Percentiles rank a stretch among this genome's conserved stretches.
phyloP scores from a whole-genome alignment of 2,797 vertebrate genomes.

The Dendrocincla fuliginosa region DNA sequence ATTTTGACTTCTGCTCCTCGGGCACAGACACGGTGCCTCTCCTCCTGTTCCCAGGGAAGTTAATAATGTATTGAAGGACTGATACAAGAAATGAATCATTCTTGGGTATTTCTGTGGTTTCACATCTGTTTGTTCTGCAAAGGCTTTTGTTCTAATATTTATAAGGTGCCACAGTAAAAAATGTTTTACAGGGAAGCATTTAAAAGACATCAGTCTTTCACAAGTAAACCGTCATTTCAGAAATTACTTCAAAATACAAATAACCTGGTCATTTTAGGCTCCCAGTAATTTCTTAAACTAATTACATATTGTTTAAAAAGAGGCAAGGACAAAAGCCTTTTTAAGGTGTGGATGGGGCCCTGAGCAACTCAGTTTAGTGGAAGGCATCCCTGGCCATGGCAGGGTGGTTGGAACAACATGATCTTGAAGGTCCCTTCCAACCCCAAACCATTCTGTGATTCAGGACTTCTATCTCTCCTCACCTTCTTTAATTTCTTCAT shows the following conservation, averaged over 20 bases:
- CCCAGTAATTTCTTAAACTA: not conserved
- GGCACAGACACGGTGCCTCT: not conserved
- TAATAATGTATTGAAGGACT: constrained; percentile 32
- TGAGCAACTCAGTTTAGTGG: not conserved
- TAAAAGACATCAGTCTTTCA: not conserved
- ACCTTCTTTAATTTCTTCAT: too few relatives aligned
- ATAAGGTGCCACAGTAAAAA: not conserved
- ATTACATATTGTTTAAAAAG: not conserved
- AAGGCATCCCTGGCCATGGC: not conserved
- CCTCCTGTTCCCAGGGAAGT: not conserved
- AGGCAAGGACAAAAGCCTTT: not conserved
- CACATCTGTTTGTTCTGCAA: constrained; percentile 45
- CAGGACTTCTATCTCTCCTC: not conserved
- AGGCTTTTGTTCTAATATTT: constrained; percentile 55
- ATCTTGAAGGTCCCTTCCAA: not conserved
- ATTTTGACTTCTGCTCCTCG: not conserved
- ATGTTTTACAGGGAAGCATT: not conserved
- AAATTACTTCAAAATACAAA: not conserved
- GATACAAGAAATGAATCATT: not conserved
- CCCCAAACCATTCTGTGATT: not conserved
- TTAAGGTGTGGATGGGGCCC: not conserved
- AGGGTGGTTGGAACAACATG: too few relatives aligned
- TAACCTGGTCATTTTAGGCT: not conserved
- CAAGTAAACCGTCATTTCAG: not conserved
- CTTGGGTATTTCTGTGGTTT: constrained; percentile 31